A percentile compares a stretch with the other conserved stretches of the same genome.
Conservation (phyloP, 64 coral and sea anemone species). For the Montipora foliosa region DNA sequence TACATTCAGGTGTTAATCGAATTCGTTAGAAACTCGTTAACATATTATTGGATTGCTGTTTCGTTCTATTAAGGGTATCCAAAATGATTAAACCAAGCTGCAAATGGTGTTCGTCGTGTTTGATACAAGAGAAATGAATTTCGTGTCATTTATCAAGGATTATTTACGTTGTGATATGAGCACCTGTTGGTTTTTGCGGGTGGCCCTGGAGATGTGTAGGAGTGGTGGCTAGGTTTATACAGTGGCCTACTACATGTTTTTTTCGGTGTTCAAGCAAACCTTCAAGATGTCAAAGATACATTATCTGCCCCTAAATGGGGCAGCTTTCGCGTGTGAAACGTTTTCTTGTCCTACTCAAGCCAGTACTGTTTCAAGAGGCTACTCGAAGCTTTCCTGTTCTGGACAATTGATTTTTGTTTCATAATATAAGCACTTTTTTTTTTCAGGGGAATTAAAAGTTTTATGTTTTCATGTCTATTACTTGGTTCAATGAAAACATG, state of each 20-base stretch:
- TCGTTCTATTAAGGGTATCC: too few species aligned
- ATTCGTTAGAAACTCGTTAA: not conserved
- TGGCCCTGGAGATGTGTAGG: too few species aligned
- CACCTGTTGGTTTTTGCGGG: too few species aligned
- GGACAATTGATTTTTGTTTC: not conserved
- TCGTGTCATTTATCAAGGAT: not conserved
- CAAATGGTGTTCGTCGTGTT: not conserved
- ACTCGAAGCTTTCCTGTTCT: slow-evolving; percentile 3
- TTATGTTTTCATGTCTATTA: slow-evolving; percentile 6
- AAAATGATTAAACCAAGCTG: too few species aligned
- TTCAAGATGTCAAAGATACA: not conserved
- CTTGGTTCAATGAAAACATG: not conserved
- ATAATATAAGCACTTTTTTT: not conserved
- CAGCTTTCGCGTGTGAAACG: slow-evolving; percentile 5
- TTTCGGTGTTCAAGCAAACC: too few species aligned
- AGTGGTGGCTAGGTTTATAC: too few species aligned
- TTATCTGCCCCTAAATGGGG: not conserved
- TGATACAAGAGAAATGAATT: too few species aligned
- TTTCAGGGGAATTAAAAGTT: slow-evolving; percentile 5
- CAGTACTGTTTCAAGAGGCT: not conserved
- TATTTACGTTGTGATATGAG: too few species aligned
- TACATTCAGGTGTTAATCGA: not conserved
- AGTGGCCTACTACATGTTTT: too few species aligned
- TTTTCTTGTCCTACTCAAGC: not conserved
- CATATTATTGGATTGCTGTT: too few species aligned